Evolutionary conservation across 1,140 invertebrate genomes (phyloP), one percentile per base, ranked within the genome.

Genomic region (Prorops nasuta): DNA sequence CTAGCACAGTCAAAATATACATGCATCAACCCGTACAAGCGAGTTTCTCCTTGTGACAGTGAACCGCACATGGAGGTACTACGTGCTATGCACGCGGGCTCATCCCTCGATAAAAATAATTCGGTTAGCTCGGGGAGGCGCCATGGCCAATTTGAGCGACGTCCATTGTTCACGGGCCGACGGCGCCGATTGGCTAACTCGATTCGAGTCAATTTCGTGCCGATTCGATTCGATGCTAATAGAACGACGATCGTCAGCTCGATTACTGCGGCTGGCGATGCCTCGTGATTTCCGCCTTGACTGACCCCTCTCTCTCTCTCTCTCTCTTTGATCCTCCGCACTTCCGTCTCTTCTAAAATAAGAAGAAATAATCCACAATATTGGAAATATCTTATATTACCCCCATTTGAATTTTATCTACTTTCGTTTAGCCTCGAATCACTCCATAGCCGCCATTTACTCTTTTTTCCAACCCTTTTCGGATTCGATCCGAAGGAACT

Each of bases 331-430:
- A 7, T 31, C 28, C 32, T 15, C 32, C 32, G n/a, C 2, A 77
- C 66, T 54, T 65, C 66, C 1, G 82, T 83, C 20, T 80, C 59
- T 19, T 58, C 62, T 10, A 71, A 66, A 0, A 78, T n/a, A n/a
- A n/a, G n/a, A n/a, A n/a, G n/a, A n/a, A n/a, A n/a, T n/a, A n/a
- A n/a, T n/a, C n/a, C n/a, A n/a, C n/a, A n/a, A n/a, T n/a, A n/a
- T n/a, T n/a, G n/a, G n/a, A n/a, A n/a, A n/a, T n/a, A n/a, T n/a
- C n/a, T n/a, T n/a, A n/a, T n/a, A n/a, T n/a, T n/a, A n/a, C n/a
- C n/a, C n/a, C n/a, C n/a, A n/a, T n/a, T n/a, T n/a, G 79, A 22
- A 74, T 77, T 40, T 70, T 20, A 16, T 65, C 14, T 6, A 37
- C 4, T 28, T 10, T 10, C 10, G 24, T 28, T 10, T 28, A 6